Evolutionary conservation across 2,797 vertebrate genomes (phyloP).

Genomic region (Chaenodraco wilsoni): DNA sequence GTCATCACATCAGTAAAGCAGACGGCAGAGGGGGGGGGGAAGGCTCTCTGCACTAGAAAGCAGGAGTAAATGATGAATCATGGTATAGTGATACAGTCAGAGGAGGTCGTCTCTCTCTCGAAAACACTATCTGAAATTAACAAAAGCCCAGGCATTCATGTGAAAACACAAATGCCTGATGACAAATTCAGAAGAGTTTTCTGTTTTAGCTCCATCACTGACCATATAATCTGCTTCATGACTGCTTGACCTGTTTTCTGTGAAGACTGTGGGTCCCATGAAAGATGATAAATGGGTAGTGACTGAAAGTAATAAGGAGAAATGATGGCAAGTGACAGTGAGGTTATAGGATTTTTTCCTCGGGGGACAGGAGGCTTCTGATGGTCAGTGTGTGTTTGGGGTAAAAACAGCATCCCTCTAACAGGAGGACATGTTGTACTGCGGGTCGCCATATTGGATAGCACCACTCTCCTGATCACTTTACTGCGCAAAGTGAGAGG

Average conservation of each 20-base stretch:
- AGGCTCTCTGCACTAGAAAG: slow-evolving; percentile 37
- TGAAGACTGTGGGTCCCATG: not conserved
- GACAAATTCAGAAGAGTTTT: slow-evolving; percentile 25
- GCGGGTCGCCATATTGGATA: slow-evolving; percentile 16
- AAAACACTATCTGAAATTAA: slow-evolving; percentile 15
- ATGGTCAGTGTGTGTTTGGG: slow-evolving; percentile 13
- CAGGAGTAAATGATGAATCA: slow-evolving; percentile 47
- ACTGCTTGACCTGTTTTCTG: slow-evolving; percentile 27
- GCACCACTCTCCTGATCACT: slow-evolving; percentile 18
- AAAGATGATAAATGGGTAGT: slow-evolving; percentile 9
- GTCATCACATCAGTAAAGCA: slow-evolving; percentile 67
- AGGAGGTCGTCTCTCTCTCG: slow-evolving; percentile 2
- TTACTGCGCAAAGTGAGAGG: slow-evolving; percentile 22
- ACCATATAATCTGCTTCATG: slow-evolving; percentile 14
- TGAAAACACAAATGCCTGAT: slow-evolving; percentile 17
- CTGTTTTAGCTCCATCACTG: slow-evolving; percentile 30
- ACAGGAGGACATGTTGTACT: slow-evolving; percentile 17
- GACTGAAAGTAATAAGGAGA: slow-evolving; percentile 25
- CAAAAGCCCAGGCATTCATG: slow-evolving; percentile 16
- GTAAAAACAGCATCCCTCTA: slow-evolving; percentile 16
- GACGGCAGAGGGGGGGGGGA: slow-evolving; percentile 38
- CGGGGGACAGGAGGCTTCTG: slow-evolving; percentile 5
- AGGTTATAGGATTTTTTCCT: slow-evolving; percentile 25
- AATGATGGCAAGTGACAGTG: slow-evolving; percentile 17
- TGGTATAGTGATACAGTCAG: slow-evolving; percentile 10